phyloP scores from a whole-genome alignment of 1,140 invertebrate species.

The Drosophila jambulina region DNA sequence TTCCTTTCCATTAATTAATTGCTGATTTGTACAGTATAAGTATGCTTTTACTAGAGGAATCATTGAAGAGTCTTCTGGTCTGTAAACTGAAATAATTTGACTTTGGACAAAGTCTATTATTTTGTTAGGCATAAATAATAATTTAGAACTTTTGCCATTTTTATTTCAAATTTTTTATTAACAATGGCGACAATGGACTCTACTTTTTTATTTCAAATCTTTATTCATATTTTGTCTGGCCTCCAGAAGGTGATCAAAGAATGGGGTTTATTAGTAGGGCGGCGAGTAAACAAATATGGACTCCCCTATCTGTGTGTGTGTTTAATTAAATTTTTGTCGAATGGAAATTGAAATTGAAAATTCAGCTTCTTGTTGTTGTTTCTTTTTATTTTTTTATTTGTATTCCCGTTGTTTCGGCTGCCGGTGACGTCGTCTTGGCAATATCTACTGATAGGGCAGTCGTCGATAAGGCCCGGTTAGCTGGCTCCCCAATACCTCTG shows the following conservation, averaged over 20 bases:
- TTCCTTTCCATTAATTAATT: background rate
- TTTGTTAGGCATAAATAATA: too few species aligned
- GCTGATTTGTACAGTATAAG: background rate
- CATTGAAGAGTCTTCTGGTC: too few species aligned
- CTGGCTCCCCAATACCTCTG: background rate
- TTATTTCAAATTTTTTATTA: too few species aligned
- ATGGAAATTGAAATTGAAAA: slow-evolving; percentile 42
- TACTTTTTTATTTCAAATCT: background rate
- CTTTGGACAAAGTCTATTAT: too few species aligned
- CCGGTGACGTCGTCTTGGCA: slow-evolving; percentile 43
- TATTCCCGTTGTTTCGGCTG: slow-evolving; percentile 6
- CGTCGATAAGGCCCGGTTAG: slow-evolving; percentile 34
- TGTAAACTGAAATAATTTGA: too few species aligned
- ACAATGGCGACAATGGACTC: background rate
- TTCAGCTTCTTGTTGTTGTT: background rate
- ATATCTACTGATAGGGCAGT: slow-evolving; percentile 46
- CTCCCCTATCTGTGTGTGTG: slow-evolving; percentile 50
- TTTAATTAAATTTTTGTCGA: slow-evolving; percentile 71
- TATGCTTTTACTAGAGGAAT: too few species aligned
- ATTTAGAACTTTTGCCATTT: too few species aligned
- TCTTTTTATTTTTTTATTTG: background rate
- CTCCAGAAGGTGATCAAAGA: slow-evolving; percentile 22
- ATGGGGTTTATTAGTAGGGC: slow-evolving; percentile 10
- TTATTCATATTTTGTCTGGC: slow-evolving; percentile 4
- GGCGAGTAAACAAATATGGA: slow-evolving; percentile 51